These are phyloP conservation scores for Furnarius figulus DNA, from an alignment of 2,113 vertebrate genomes.

Conservation along the genomic window DNA sequence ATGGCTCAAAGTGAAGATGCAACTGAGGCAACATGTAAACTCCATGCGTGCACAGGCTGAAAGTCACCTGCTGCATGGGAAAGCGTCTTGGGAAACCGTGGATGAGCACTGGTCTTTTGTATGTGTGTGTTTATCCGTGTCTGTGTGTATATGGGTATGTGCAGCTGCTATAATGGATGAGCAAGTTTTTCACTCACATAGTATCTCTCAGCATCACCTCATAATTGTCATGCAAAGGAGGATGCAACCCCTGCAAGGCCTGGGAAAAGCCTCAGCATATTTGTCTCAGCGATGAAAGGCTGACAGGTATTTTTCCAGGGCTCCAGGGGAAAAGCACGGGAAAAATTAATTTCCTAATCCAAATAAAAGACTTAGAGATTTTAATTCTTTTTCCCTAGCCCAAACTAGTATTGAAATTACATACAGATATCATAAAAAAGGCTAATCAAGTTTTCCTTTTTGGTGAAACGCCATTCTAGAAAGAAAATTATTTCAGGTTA, in stretches of 20 bases:
- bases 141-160: neutral
- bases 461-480: neutral
- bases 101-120: neutral
- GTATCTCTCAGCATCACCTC: neutral
- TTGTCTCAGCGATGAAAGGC: neutral
- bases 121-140: too few species aligned
- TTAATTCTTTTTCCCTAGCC: neutral
- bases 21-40: neutral
- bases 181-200: neutral
- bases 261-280: neutral
- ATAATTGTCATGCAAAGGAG: neutral
- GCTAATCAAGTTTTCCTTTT: neutral
- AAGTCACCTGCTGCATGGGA: neutral
- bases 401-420: neutral
- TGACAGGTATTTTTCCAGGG: constrained; percentile 10
- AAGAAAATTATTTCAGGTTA: neutral
- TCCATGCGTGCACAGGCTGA: neutral
- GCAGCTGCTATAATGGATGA: fast-evolving
- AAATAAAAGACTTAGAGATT: constrained; percentile 4
- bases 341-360: constrained; percentile 22
- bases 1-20: neutral
- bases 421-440: neutral
- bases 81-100: neutral
- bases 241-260: neutral
- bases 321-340: neutral